Percentiles rank a stretch among this genome's conserved stretches.
These are phyloP conservation scores for Melanotaenia nigrans DNA, from an alignment of 2,797 vertebrate genomes.

Conservation along the genomic window DNA sequence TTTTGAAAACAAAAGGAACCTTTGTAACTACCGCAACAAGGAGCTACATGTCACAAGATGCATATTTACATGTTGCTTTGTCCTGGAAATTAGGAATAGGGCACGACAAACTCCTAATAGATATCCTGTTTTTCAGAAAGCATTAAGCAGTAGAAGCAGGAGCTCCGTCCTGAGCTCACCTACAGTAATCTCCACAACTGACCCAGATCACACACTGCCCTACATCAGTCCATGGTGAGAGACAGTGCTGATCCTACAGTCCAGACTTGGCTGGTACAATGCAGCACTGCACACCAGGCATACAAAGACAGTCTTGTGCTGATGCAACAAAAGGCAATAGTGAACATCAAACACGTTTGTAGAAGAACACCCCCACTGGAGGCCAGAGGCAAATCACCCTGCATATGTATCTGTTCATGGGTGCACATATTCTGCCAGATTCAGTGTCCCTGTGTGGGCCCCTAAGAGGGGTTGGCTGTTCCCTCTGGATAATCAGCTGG, in stretches of 20 bases:
- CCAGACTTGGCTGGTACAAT: slow-evolving; percentile 45
- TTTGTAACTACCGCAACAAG: background rate
- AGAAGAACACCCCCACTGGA: slow-evolving; percentile 65
- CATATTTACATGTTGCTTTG: background rate
- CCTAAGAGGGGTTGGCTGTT: slow-evolving; percentile 55
- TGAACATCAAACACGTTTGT: slow-evolving; percentile 79
- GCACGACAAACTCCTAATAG: background rate
- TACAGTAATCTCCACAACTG: slow-evolving; percentile 55
- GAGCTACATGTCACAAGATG: background rate
- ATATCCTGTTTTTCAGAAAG: slow-evolving; percentile 10
- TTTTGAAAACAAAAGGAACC: background rate
- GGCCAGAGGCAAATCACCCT: slow-evolving; percentile 59
- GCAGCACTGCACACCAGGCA: slow-evolving; percentile 47
- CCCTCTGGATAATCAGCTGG: slow-evolving; percentile 63
- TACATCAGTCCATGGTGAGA: slow-evolving; percentile 31
- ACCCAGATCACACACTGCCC: slow-evolving; percentile 60
- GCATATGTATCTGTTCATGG: slow-evolving; percentile 41
- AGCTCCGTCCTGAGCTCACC: slow-evolving; percentile 47
- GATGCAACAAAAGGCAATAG: slow-evolving; percentile 80
- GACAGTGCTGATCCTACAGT: slow-evolving; percentile 45
- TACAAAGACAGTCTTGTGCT: slow-evolving; percentile 76
- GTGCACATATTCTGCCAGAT: slow-evolving; percentile 30
- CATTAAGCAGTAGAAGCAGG: slow-evolving; percentile 21
- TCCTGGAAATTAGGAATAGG: background rate
- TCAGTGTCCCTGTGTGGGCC: slow-evolving; percentile 56